Conservation (phyloP, 2,888 invertebrate genomes). For the Catonia carolina region DNA sequence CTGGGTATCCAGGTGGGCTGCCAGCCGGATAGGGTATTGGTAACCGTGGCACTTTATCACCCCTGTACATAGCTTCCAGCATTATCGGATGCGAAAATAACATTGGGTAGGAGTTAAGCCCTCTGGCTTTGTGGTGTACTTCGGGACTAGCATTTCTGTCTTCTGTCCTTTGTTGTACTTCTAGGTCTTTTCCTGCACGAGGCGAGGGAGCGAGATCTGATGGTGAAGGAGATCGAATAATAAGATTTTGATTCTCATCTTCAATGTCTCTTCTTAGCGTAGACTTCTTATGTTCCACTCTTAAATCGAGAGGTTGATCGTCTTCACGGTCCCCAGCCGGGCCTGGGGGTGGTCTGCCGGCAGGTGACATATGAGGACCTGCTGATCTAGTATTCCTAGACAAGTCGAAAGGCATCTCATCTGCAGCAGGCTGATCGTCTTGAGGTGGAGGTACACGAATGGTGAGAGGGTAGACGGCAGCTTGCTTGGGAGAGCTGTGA, state of each 20-base stretch:
- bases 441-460: slow-evolving; percentile 49
- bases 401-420: slow-evolving; percentile 62
- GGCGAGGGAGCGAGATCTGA: slow-evolving; percentile 21
- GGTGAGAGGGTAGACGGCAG: slow-evolving; percentile 61
- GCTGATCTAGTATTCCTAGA: slow-evolving; percentile 43
- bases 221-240: slow-evolving; percentile 42
- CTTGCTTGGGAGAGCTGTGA: slow-evolving; percentile 64
- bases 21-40: slow-evolving; percentile 52
- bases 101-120: slow-evolving; percentile 42
- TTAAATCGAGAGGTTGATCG: slow-evolving; percentile 81
- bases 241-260: slow-evolving; percentile 82
- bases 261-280: slow-evolving; percentile 53
- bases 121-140: slow-evolving; percentile 37
- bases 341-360: slow-evolving; percentile 45
- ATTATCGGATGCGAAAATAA: slow-evolving; percentile 62
- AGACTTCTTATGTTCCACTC: slow-evolving; percentile 75
- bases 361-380: slow-evolving; percentile 37
- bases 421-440: slow-evolving; percentile 32
- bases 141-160: slow-evolving; percentile 35
- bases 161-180: slow-evolving; percentile 42
- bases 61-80: slow-evolving; percentile 61
- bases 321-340: slow-evolving; percentile 41
- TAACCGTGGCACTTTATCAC: slow-evolving; percentile 52
- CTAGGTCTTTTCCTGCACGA: slow-evolving; percentile 36
- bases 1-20: slow-evolving; percentile 44